Evolutionary conservation across 53 echinoderm and acorn worm species (phyloP).

Genomic region (Luidia sarsii): DNA sequence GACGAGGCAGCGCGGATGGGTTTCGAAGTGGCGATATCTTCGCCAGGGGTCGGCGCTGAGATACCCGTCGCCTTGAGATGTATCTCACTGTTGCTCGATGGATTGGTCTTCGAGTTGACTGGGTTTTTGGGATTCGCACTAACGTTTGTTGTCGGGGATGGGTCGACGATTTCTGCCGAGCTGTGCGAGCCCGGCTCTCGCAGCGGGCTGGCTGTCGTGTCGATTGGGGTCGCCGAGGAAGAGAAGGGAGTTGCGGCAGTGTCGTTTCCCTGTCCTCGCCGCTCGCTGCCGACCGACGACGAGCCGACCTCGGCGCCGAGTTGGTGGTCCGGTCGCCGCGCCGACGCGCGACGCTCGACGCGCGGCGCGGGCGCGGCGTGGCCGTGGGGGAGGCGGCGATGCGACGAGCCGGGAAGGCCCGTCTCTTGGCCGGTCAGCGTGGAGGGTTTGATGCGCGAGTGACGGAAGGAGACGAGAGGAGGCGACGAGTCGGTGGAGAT

Average conservation of each 20-base stretch:
- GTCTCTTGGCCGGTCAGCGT: conserved; percentile 18
- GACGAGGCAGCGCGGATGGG: no score
- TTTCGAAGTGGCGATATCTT: no score
- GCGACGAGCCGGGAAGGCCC: not conserved
- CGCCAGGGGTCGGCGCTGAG: no score
- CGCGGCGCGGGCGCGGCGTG: not conserved
- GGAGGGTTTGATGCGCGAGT: conserved; percentile 23
- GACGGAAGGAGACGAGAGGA: conserved; percentile 28
- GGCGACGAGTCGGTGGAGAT: conserved; percentile 31
- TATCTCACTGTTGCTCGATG: no score
- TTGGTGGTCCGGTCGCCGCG: not conserved
- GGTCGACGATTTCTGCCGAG: no score
- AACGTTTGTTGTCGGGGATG: no score
- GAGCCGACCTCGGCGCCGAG: not conserved
- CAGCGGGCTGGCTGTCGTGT: not conserved
- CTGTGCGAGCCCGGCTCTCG: not conserved
- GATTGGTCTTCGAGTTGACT: no score
- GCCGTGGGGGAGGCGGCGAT: no score
- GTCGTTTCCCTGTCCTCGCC: not conserved
- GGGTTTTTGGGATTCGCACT: no score
- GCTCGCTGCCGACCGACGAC: not conserved
- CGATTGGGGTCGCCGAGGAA: not conserved
- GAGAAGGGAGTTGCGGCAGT: not conserved
- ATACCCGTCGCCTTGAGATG: no score
- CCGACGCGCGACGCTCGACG: not conserved